Evolutionary conservation across 2,797 vertebrate genomes (phyloP).

Genomic region (Anguilla anguilla): DNA sequence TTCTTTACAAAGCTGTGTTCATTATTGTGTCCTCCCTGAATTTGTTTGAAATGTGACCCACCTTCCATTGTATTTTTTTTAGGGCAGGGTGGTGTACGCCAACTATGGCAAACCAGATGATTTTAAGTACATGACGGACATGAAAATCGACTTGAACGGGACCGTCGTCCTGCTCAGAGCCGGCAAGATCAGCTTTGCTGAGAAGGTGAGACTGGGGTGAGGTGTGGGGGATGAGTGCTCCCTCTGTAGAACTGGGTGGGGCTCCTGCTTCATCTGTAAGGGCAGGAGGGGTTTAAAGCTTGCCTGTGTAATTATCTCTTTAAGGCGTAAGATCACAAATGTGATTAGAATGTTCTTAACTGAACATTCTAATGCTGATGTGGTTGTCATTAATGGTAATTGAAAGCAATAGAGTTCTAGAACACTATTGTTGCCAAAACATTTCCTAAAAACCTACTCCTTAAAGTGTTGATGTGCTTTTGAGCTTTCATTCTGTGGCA

Average conservation of each 20-base stretch:
- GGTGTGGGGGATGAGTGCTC: no score
- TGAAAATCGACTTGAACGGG: constrained; percentile 57
- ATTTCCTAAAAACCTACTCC: no score
- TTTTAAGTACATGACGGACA: constrained; percentile 61
- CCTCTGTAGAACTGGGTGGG: not conserved
- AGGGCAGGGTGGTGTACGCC: constrained; percentile 85
- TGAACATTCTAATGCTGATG: no score
- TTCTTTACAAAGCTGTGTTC: not conserved
- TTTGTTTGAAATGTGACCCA: not conserved
- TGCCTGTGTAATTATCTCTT: not conserved
- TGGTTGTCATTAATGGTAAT: no score
- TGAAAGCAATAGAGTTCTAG: no score
- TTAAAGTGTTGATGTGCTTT: not conserved
- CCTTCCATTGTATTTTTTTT: constrained; percentile 14
- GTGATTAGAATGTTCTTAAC: no score
- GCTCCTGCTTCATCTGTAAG: not conserved
- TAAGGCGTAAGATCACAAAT: no score
- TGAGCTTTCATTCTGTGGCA: not conserved
- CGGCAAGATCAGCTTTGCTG: constrained; percentile 81
- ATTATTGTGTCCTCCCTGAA: not conserved
- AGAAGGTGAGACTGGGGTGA: constrained; percentile 77
- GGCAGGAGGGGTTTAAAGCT: not conserved
- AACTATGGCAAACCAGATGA: constrained; percentile 82
- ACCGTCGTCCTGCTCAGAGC: constrained; percentile 80
- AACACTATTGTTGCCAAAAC: no score